A percentile compares a stretch with the other conserved stretches of the same genome.
Conservation (phyloP, 1,140 invertebrate species). For the Ectropis grisescens region DNA sequence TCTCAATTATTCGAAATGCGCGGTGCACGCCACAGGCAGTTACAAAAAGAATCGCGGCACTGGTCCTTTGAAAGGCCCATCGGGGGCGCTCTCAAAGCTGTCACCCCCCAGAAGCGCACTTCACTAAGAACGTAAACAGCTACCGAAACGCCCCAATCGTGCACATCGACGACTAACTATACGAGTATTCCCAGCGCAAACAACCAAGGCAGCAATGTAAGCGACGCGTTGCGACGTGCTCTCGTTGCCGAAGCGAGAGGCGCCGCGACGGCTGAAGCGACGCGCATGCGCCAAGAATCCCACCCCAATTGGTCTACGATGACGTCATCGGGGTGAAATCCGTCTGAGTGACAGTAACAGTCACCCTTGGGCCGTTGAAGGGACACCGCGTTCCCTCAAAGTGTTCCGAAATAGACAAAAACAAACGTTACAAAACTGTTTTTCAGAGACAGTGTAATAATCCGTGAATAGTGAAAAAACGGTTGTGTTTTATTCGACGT, state of each 20-base stretch:
- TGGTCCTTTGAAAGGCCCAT: conserved; percentile 61
- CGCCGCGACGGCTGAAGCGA: conserved; percentile 44
- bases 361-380: conserved; percentile 47
- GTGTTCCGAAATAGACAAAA: conserved; percentile 19
- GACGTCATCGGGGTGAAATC: conserved; percentile 65
- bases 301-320: conserved; percentile 61
- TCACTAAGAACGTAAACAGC: conserved; percentile 34
- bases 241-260: conserved; percentile 31
- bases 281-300: conserved; percentile 49
- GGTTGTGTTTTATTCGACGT: too few species aligned
- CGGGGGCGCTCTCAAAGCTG: conserved; percentile 55
- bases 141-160: conserved; percentile 14
- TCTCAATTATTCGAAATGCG: conserved; percentile 60
- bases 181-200: conserved; percentile 10
- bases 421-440: conserved; percentile 36
- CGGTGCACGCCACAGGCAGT: conserved; percentile 39
- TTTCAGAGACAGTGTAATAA: conserved; percentile 32
- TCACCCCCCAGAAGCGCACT: conserved; percentile 54
- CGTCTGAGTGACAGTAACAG: conserved; percentile 59
- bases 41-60: conserved; percentile 54
- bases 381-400: conserved; percentile 25
- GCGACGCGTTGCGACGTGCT: conserved; percentile 8
- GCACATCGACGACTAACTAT: conserved; percentile 22
- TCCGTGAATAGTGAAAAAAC: conserved; percentile 11
- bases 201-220: conserved; percentile 41